Conservation (phyloP, 2,113 vertebrate species). For the Seriola rivoliana region DNA sequence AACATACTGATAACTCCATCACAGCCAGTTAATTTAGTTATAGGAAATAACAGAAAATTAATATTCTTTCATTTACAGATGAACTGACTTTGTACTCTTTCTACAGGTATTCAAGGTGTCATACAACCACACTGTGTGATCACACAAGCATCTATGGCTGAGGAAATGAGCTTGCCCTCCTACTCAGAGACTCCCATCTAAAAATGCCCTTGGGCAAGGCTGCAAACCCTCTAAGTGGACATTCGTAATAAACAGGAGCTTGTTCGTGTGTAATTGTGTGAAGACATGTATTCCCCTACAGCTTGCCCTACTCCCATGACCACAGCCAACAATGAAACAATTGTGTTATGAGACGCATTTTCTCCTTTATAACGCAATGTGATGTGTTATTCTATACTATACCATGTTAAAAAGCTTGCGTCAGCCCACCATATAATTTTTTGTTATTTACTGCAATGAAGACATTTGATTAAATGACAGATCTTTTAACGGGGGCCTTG, state of each 20-base stretch:
- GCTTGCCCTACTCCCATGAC: background rate
- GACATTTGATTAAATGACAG: background rate
- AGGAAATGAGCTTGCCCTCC: background rate
- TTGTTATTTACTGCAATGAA: background rate
- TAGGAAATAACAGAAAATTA: background rate
- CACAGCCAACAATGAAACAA: background rate
- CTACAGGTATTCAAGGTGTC: background rate
- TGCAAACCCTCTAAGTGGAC: background rate
- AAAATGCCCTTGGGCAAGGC: background rate
- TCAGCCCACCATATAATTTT: background rate
- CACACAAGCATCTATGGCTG: constrained; percentile 1
- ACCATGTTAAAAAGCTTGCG: background rate
- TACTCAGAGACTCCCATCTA: background rate
- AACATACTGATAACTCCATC: background rate
- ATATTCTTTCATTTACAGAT: background rate
- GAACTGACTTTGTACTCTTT: background rate
- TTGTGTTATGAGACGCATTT: background rate
- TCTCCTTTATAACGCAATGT: background rate
- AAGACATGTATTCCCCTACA: background rate
- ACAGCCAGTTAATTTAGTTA: background rate
- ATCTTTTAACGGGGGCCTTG: background rate
- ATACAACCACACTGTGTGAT: background rate
- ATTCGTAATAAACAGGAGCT: background rate
- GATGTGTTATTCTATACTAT: background rate
- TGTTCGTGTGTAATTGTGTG: background rate